phyloP scores from a whole-genome alignment of 2,888 invertebrate species.

The Agrotis exclamationis region DNA sequence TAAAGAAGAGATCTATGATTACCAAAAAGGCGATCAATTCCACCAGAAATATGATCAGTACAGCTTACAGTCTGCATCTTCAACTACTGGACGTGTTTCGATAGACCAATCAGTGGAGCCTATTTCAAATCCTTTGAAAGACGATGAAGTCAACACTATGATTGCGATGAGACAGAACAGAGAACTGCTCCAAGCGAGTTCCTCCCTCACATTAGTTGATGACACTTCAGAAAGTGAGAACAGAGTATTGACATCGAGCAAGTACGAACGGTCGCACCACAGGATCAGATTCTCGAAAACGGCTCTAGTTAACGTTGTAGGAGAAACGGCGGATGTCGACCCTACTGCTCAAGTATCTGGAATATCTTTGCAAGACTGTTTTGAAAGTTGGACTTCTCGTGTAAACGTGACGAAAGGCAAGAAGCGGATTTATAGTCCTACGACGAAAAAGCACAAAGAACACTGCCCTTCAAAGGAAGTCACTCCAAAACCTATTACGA shows the following conservation, averaged over 20 bases:
- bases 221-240: constrained; percentile 67
- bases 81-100: constrained; percentile 63
- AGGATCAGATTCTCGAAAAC: constrained; percentile 40
- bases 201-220: constrained; percentile 83
- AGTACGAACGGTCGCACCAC: background rate
- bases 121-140: constrained; percentile 61
- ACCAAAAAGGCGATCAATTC: constrained; percentile 24
- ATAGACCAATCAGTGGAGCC: constrained; percentile 70
- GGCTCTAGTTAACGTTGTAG: constrained; percentile 66
- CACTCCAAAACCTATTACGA: constrained; percentile 80
- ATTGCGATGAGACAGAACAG: constrained; percentile 83
- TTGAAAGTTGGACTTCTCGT: background rate
- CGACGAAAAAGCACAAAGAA: constrained; percentile 54
- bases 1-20: constrained; percentile 48
- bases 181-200: constrained; percentile 77
- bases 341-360: background rate
- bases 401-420: constrained; percentile 61
- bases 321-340: constrained; percentile 46
- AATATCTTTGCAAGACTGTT: background rate
- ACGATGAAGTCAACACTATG: constrained; percentile 78
- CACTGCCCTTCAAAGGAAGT: constrained; percentile 63
- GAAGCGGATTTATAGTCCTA: constrained; percentile 77
- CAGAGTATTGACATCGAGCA: background rate
- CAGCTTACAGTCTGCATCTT: constrained; percentile 54
- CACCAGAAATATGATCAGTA: constrained; percentile 22